phyloP scores from a whole-genome alignment of 2,113 vertebrate species.

The Calidris pugnax region DNA sequence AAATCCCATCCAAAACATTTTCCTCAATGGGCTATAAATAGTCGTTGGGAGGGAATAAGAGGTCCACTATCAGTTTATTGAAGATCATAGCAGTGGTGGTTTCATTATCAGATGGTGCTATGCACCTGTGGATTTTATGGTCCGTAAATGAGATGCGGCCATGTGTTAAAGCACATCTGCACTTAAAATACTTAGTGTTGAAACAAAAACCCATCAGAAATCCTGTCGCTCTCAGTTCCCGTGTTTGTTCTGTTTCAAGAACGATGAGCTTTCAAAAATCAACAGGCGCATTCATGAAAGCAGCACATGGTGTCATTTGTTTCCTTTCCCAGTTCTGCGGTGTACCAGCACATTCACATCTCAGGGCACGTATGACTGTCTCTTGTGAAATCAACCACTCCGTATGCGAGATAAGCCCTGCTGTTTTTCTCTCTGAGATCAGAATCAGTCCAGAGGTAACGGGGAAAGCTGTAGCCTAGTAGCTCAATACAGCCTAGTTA shows the following conservation, averaged over 20 bases:
- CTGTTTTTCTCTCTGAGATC: background rate
- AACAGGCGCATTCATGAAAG: background rate
- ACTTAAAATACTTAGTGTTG: background rate
- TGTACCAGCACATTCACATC: background rate
- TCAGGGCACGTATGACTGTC: background rate
- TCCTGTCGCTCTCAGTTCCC: background rate
- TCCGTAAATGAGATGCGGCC: background rate
- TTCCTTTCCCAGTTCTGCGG: background rate
- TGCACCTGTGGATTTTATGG: slow-evolving; percentile 50
- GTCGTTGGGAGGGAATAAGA: background rate
- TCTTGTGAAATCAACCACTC: background rate
- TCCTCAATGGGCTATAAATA: background rate
- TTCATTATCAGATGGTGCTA: slow-evolving; percentile 4
- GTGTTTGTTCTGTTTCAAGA: slow-evolving; percentile 11
- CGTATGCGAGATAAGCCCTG: background rate
- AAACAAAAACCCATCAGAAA: background rate
- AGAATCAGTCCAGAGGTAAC: background rate
- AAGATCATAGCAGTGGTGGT: background rate
- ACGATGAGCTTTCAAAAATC: background rate
- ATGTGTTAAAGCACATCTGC: slow-evolving; percentile 31
- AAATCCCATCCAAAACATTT: slow-evolving; percentile 18
- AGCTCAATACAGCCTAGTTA: background rate
- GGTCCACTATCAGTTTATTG: background rate
- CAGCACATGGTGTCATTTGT: slow-evolving; percentile 3
- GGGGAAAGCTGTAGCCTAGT: background rate